These are phyloP conservation scores for Dicerorhinus sumatrensis DNA, from an alignment of 2,113 vertebrate genomes.

Conservation along the genomic window DNA sequence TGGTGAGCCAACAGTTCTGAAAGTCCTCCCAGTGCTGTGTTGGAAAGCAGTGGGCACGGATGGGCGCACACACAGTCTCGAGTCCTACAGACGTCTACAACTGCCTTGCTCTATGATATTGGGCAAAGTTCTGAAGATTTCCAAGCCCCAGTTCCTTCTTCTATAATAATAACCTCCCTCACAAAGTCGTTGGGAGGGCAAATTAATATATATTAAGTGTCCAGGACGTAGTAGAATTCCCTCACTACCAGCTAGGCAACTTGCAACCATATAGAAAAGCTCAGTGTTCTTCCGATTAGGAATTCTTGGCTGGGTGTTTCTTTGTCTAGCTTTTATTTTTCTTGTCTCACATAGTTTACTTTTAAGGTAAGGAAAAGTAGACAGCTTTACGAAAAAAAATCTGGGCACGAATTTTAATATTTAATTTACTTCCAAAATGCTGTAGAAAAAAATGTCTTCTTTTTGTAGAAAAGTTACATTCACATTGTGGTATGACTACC, in stretches of 20 bases:
- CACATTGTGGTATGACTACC: conserved; percentile 44
- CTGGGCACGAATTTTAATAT: conserved; percentile 80
- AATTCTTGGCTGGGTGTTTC: conserved; percentile 42
- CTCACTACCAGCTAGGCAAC: background rate
- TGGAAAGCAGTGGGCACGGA: background rate
- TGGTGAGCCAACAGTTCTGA: background rate
- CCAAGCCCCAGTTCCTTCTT: background rate
- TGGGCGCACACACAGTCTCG: fast-evolving
- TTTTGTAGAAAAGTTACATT: conserved; percentile 57
- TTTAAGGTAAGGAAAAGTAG: conserved; percentile 78
- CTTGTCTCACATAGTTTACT: conserved; percentile 68
- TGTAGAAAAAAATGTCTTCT: conserved; percentile 49
- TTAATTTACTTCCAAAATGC: conserved; percentile 78
- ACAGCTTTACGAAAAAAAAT: conserved; percentile 79
- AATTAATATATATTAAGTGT: background rate
- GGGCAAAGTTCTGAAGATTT: background rate
- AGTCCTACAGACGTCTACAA: background rate
- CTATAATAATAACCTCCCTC: background rate
- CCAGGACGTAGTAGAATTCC: background rate
- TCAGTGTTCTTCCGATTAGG: background rate
- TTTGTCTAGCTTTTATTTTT: conserved; percentile 70
- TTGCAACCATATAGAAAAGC: background rate
- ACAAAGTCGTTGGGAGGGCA: background rate
- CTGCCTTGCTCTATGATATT: background rate
- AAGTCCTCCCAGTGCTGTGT: background rate